phyloP scores from a whole-genome alignment of 2,797 vertebrate species.

The Amphiprion clarkii region DNA sequence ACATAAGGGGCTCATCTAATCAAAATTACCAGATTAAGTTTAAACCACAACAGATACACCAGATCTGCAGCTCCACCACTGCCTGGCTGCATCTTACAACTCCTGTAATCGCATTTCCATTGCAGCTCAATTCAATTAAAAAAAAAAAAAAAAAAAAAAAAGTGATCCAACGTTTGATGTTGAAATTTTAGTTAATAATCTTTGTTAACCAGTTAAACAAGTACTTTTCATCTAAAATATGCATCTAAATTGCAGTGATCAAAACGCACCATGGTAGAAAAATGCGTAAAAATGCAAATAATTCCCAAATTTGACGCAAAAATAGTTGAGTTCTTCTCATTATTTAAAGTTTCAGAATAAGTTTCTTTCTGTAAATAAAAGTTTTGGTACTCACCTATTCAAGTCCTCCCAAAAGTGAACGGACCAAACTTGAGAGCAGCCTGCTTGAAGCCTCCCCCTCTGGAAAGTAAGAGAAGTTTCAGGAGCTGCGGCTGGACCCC shows the following conservation, averaged over 20 bases:
- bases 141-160: background rate
- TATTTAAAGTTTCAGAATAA: background rate
- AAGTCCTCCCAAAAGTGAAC: constrained; percentile 41
- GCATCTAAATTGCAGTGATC: background rate
- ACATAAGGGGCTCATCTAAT: constrained; percentile 13
- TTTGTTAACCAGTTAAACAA: background rate
- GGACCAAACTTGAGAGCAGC: constrained; percentile 49
- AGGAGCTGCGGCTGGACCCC: constrained; percentile 71
- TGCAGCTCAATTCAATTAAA: constrained; percentile 3
- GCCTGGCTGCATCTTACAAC: background rate
- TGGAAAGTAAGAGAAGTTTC: constrained; percentile 55
- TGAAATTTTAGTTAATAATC: background rate
- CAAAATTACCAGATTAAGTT: background rate
- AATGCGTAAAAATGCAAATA: background rate
- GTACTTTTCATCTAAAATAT: background rate
- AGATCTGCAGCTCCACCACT: too few species aligned
- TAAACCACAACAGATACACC: background rate
- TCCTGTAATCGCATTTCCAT: constrained; percentile 3
- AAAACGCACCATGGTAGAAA: background rate
- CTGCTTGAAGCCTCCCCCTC: constrained; percentile 68
- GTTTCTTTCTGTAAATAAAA: background rate
- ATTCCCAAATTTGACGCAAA: background rate
- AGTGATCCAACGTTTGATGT: background rate
- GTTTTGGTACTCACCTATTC: constrained; percentile 65
- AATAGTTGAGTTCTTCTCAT: background rate